Base-by-base conservation (phyloP, 1,140 invertebrate genomes). In the Drosophila lowei region DNA sequence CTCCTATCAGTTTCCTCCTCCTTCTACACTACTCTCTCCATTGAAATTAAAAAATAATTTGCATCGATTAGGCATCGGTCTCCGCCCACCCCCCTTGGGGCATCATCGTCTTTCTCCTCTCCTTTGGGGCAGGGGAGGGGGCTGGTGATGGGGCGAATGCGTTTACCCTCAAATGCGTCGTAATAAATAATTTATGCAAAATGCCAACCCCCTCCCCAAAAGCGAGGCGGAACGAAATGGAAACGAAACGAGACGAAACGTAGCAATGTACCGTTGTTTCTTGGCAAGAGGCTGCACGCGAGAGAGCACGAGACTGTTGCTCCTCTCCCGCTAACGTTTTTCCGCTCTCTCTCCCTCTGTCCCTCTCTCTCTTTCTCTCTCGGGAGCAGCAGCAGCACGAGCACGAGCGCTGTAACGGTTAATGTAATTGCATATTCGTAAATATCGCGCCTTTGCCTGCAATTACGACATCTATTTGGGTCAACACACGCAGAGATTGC, bases 391-490 rank as follows among this genome's bases (percentile, higher is more conserved):
- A 28, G 50, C 23, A 25, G 23, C 23, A 13, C 9, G 11, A 11
- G 11, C 34, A 38, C 34, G 11, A 38, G 11, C 34, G 11, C 34
- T 38, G 34, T 38, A 38, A 38, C 34, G 67, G 28, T 66, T 68
- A 86, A 81, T 65, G 77, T 88, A 80, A 86, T 81, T 80, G 73
- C 77, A 81, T 63, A 81, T 72, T 67, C 57, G 78, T 79, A 72
- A 72, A 84, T 85, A 81, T 85, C 74, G 83, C 77, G 77, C 83
- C 75, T 86, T 86, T 62, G 65, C 65, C 74, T 86, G 83, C 83
- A 86, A 88, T 86, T 86, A 88, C 83, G 75, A 79, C 83, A 86
- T 86, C 83, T 86, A 88, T 88, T 86, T 86, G 83, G 83, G 83
- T 86, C 83, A 86, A 77, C 72, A 71, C 56, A 63, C 61, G 72